phyloP scores from a whole-genome alignment of 1,140 invertebrate genomes.

The Nasonia vitripennis region DNA sequence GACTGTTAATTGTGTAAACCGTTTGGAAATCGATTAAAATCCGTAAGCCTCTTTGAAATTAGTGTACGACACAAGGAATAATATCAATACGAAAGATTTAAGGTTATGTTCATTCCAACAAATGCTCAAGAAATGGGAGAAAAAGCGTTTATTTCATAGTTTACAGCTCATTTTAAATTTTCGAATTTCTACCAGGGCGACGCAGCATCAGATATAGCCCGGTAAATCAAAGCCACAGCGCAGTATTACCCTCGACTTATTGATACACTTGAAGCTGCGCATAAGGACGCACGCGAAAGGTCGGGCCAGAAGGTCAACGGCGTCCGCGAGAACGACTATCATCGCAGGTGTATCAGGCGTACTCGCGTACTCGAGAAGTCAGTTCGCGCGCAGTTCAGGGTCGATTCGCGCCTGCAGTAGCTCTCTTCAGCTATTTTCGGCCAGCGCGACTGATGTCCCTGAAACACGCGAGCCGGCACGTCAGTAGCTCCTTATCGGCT shows the following conservation, averaged over 20 bases:
- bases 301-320: constrained; percentile 28
- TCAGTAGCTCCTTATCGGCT: neutral
- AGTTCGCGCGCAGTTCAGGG: constrained; percentile 27
- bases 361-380: neutral
- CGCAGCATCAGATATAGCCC: neutral
- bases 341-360: neutral
- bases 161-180: too few relatives aligned
- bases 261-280: too few relatives aligned
- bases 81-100: too few relatives aligned
- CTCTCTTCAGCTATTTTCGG: constrained; percentile 32
- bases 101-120: too few relatives aligned
- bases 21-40: too few relatives aligned
- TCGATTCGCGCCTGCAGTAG: neutral
- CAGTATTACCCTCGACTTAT: neutral
- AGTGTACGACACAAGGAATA: too few relatives aligned
- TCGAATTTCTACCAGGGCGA: too few relatives aligned
- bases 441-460: constrained; percentile 11
- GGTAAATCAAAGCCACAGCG: neutral
- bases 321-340: neutral
- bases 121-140: too few relatives aligned
- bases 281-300: neutral
- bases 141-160: too few relatives aligned
- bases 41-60: too few relatives aligned
- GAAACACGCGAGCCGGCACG: constrained; percentile 27
- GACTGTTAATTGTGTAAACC: too few relatives aligned